phyloP scores from a whole-genome alignment of 2,888 invertebrate genomes.

The Phortica magna region DNA sequence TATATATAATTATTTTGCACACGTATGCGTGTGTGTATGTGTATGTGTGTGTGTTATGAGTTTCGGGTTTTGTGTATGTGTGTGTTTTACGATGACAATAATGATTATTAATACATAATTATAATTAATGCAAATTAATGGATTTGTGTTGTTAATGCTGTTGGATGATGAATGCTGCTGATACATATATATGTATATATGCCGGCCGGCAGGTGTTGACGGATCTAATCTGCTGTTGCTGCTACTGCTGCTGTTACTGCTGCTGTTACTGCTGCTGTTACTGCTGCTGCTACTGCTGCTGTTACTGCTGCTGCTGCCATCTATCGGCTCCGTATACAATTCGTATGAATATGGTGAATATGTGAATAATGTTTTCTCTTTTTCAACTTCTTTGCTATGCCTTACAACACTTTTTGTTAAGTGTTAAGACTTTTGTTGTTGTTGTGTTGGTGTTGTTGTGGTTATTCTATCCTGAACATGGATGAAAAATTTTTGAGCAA shows the following conservation, averaged over 20 bases:
- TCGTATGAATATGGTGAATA: no score
- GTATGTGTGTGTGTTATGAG: neutral
- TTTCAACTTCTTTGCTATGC: neutral
- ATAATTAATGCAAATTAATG: conserved; percentile 20
- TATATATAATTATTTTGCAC: neutral
- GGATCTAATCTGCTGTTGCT: neutral
- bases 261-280: no score
- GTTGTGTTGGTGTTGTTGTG: neutral
- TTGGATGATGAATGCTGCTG: neutral
- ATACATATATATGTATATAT: neutral
- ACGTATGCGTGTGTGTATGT: neutral
- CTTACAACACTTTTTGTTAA: no score
- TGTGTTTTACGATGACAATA: neutral
- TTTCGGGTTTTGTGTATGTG: no score
- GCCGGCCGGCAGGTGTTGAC: neutral
- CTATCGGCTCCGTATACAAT: no score
- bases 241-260: neutral
- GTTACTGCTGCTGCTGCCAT: no score
- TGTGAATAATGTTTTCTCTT: neutral
- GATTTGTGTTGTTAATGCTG: neutral
- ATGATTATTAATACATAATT: conserved; percentile 9
- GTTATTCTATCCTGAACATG: neutral
- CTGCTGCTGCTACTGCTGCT: no score
- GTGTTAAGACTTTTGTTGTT: neutral
- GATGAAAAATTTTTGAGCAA: conserved; percentile 30